phyloP scores from a whole-genome alignment of 1,140 invertebrate genomes.

The Pararge aegeria region DNA sequence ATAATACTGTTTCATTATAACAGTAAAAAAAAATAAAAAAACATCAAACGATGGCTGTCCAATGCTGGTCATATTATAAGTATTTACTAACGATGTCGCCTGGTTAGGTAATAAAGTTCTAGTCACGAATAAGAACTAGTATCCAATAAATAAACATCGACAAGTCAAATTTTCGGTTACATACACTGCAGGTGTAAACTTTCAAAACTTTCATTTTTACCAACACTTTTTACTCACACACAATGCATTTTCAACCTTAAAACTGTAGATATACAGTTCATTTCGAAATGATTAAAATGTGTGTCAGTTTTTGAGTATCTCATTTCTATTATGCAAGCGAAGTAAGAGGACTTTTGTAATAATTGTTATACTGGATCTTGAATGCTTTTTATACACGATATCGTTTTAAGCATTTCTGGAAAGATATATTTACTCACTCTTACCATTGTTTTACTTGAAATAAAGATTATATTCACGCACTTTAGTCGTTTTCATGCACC shows the following conservation, averaged over 20 bases:
- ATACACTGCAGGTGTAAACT: slow-evolving; percentile 8
- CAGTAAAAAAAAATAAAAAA: no score
- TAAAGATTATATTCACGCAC: no score
- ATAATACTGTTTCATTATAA: no score
- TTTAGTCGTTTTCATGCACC: no score
- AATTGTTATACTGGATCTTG: slow-evolving; percentile 14
- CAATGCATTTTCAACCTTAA: slow-evolving; percentile 16
- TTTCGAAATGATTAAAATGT: background rate
- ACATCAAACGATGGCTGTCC: no score
- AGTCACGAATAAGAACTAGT: background rate
- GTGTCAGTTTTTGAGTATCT: slow-evolving; percentile 22
- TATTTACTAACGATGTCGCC: no score
- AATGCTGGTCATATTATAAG: no score
- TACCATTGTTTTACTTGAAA: no score
- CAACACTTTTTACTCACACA: slow-evolving; percentile 18
- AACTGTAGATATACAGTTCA: background rate
- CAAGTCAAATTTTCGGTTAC: background rate
- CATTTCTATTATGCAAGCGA: slow-evolving; percentile 21
- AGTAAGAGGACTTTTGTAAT: slow-evolving; percentile 21
- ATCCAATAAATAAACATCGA: slow-evolving; percentile 1
- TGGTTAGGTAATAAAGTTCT: background rate
- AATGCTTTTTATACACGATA: background rate
- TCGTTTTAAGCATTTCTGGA: no score
- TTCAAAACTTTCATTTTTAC: slow-evolving; percentile 29
- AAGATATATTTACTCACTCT: no score